Base-by-base conservation (phyloP, 2,888 invertebrate genomes). In the Agrilus mali region DNA sequence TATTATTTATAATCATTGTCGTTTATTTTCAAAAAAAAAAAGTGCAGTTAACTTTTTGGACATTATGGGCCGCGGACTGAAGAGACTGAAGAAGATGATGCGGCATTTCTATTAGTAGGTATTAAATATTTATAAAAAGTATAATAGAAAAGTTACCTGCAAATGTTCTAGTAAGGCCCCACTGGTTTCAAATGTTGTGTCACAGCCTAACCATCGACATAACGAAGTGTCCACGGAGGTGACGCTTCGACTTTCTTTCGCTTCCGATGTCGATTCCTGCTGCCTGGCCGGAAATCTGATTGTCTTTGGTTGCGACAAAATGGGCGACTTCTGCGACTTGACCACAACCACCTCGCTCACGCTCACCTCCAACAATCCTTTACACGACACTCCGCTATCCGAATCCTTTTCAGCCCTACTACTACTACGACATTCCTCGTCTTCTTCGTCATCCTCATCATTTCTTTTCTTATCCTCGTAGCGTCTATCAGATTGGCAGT, bases 181-280 rank as follows among this genome's bases (percentile, higher is more conserved):
- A 66, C 81, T 82, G 58, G 82, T 80, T 50, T 86, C 86, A 56
- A 86, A 84, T 61, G 79, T 79, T 55, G 74, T 75, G 56, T 77
- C 79, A 68, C 90, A 90, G 59, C 86, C 81, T 61, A 82, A 78
- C 90, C 90, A 90, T 52, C 82, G 74, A 61, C 90, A 90, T 46
- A 78, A 68, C 36, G 61, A 60, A 36, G 55, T 52, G 41, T 64
- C 64, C 17, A 49, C 63, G 54, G 49, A 58, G 47, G 55, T 64
- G 54, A 55, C 60, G 53, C 47, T 66, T 59, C 52, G 58, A 49
- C 50, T 54, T 60, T 52, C 60, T 51, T 47, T 65, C 57, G 54
- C 53, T 31, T 60, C 55, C 13, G 66, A 57, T 35, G 60, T 57
- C 13, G 53, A 53, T 31, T 64, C 62, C 50, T 63, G 70, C 50